Evolutionary conservation across 2,888 invertebrate genomes (phyloP).

Genomic region (Ectemnius lituratus): DNA sequence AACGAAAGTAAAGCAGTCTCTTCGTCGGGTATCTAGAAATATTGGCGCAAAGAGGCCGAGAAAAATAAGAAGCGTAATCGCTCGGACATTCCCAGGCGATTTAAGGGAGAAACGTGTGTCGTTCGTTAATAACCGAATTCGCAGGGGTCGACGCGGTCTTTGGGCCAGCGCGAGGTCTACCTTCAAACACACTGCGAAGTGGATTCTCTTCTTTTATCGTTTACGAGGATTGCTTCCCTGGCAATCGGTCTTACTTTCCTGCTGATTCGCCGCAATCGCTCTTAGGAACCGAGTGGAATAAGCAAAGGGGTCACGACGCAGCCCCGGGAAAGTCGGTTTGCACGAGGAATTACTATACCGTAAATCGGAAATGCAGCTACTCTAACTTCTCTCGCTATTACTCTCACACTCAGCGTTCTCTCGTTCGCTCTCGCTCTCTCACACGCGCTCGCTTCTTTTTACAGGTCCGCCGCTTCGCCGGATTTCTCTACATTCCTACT

Average conservation of each 20-base stretch:
- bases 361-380: conserved; percentile 28
- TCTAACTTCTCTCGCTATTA: conserved; percentile 28
- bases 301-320: conserved; percentile 47
- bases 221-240: too few relatives aligned
- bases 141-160: not conserved
- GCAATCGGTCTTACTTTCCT: conserved; percentile 5
- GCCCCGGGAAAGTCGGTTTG: conserved; percentile 42
- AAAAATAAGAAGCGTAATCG: too few relatives aligned
- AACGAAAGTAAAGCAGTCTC: conserved; percentile 6
- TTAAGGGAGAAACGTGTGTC: too few relatives aligned
- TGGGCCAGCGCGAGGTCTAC: too few relatives aligned
- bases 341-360: conserved; percentile 39
- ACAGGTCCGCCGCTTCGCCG: not conserved
- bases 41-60: too few relatives aligned
- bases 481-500: conserved; percentile 6
- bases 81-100: too few relatives aligned
- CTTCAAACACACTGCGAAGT: too few relatives aligned
- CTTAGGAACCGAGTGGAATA: conserved; percentile 71
- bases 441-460: not conserved
- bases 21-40: not conserved
- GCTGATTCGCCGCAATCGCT: conserved; percentile 46
- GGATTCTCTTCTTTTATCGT: too few relatives aligned
- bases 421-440: conserved; percentile 23
- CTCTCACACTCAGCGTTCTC: conserved; percentile 3
- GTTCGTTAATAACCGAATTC: too few relatives aligned